Conservation (phyloP, 2,888 invertebrate genomes). For the Caenorhabditis sp. region DNA sequence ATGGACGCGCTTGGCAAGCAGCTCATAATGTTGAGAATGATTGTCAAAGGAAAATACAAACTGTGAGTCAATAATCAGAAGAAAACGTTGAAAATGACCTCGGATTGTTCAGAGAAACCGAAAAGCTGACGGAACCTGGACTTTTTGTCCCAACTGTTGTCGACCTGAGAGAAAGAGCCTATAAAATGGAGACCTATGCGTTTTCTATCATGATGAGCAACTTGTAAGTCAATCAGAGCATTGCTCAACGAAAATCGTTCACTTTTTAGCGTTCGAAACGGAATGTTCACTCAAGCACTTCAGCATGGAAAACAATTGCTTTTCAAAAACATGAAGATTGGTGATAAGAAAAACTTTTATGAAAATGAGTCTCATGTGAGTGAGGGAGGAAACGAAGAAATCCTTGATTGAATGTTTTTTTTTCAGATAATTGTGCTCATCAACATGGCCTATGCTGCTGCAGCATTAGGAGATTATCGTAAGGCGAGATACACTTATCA, state of each 20-base stretch:
- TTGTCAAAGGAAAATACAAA: conserved; percentile 4
- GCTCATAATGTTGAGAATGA: conserved; percentile 22
- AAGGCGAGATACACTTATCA: conserved; percentile 23
- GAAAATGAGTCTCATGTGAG: too few relatives aligned
- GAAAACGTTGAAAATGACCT: not conserved
- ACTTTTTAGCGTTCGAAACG: conserved; percentile 50
- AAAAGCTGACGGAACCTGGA: conserved; percentile 16
- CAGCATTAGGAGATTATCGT: conserved; percentile 34
- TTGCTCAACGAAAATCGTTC: not conserved
- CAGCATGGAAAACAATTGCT: not conserved
- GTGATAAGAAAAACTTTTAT: too few relatives aligned
- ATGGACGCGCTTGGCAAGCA: conserved; percentile 35
- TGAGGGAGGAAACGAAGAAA: too few relatives aligned
- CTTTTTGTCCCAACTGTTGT: conserved; percentile 11
- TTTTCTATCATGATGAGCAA: conserved; percentile 38
- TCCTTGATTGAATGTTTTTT: not conserved
- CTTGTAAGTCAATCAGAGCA: conserved; percentile 23
- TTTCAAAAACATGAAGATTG: conserved; percentile 6
- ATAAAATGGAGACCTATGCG: conserved; percentile 10
- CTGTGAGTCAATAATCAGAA: conserved; percentile 4
- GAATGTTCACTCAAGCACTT: conserved; percentile 40
- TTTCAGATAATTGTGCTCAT: conserved; percentile 49
- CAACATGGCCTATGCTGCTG: conserved; percentile 51
- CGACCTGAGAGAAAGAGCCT: conserved; percentile 1
- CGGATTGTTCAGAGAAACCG: conserved; percentile 9